Conservation (phyloP, 2,888 invertebrate species). For the Eurois occulta region DNA sequence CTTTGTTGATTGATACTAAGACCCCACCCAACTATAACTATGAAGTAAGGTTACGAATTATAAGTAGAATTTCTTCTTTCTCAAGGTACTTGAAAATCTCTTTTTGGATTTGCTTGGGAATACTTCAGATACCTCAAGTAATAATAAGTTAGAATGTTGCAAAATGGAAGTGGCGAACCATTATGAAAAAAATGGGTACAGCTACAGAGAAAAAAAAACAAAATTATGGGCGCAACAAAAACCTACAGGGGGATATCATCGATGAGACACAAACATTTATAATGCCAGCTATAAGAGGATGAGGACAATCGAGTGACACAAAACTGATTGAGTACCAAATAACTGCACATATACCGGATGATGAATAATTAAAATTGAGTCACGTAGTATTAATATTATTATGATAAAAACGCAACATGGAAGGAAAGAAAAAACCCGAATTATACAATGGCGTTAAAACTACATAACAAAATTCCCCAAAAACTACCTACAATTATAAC, state of each 20-base stretch:
- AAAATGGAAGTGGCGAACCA: not conserved
- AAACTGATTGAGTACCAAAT: not conserved
- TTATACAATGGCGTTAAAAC: not conserved
- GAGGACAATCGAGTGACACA: not conserved
- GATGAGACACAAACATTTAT: not conserved
- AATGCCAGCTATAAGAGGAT: not conserved
- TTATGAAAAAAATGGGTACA: not conserved
- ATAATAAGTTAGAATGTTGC: not conserved
- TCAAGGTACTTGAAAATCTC: not conserved
- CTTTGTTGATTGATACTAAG: constrained; percentile 49
- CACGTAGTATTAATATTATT: constrained; percentile 5
- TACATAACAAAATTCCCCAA: not conserved
- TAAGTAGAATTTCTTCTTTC: constrained; percentile 25
- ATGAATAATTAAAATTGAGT: not conserved
- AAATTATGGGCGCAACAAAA: not conserved
- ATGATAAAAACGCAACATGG: not conserved
- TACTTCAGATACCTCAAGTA: not conserved
- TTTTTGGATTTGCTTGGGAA: not conserved
- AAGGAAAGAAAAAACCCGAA: not conserved
- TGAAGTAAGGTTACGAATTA: constrained; percentile 29
- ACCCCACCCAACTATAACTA: constrained; percentile 34
- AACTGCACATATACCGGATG: not conserved
- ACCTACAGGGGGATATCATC: not conserved
- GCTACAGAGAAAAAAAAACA: not conserved
- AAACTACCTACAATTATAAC: not conserved